Evolutionary conservation across 2,888 invertebrate species (phyloP).

Genomic region (Embidobia sp.): DNA sequence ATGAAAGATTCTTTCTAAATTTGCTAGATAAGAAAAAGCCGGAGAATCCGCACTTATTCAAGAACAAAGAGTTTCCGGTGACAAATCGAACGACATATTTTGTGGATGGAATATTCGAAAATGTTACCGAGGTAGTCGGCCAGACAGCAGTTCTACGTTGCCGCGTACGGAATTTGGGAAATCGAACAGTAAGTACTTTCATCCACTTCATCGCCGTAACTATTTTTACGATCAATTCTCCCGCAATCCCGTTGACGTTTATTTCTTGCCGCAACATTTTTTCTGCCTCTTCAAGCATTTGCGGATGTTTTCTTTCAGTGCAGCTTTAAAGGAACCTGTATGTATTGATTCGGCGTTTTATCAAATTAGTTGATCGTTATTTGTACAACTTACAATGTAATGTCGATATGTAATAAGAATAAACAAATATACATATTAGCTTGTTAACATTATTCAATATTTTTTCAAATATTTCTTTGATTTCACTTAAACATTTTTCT

Average conservation of each 20-base stretch:
- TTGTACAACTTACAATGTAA: too few relatives aligned
- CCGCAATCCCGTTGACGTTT: slow-evolving; percentile 13
- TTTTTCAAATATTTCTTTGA: too few relatives aligned
- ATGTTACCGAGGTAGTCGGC: slow-evolving; percentile 91
- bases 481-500: too few relatives aligned
- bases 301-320: too few relatives aligned
- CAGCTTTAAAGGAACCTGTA: too few relatives aligned
- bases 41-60: slow-evolving; percentile 50
- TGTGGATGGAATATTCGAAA: slow-evolving; percentile 56
- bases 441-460: too few relatives aligned
- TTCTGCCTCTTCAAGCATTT: too few relatives aligned
- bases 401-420: too few relatives aligned
- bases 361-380: too few relatives aligned
- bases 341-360: too few relatives aligned
- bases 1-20: not conserved
- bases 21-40: slow-evolving; percentile 55
- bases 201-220: not conserved
- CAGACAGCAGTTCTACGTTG: slow-evolving; percentile 90
- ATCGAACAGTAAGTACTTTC: slow-evolving; percentile 88
- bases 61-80: slow-evolving; percentile 52
- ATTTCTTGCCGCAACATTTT: too few relatives aligned
- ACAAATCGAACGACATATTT: slow-evolving; percentile 60
- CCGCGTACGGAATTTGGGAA: slow-evolving; percentile 91
- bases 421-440: too few relatives aligned
- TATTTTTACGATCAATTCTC: slow-evolving; percentile 22